Evolutionary conservation across 1,140 invertebrate species (phyloP).

Genomic region (Nephila pilipes): DNA sequence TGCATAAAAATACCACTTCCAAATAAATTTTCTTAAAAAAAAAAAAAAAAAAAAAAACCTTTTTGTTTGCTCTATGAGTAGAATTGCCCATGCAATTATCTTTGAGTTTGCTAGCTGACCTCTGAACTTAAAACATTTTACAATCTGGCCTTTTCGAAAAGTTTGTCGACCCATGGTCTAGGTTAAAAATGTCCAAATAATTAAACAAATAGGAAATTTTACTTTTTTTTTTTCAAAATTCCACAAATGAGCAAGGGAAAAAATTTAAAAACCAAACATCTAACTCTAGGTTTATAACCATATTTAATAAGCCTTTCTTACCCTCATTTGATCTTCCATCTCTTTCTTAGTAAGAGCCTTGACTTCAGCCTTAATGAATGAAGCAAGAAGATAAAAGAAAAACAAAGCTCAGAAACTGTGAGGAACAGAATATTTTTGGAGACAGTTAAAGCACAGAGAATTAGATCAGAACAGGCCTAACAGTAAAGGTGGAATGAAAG

Average conservation of each 20-base stretch:
- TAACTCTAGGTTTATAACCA: neutral
- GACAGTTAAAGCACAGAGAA: neutral
- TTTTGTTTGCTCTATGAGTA: too few relatives aligned
- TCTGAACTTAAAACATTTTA: too few relatives aligned
- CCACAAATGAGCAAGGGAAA: neutral
- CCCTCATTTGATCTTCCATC: constrained; percentile 82
- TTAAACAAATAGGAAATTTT: too few relatives aligned
- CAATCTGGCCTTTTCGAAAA: too few relatives aligned
- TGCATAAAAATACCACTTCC: too few relatives aligned
- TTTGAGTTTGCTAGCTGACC: too few relatives aligned
- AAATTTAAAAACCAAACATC: neutral
- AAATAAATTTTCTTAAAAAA: too few relatives aligned
- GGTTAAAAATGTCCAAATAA: too few relatives aligned
- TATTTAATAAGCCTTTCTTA: constrained; percentile 78
- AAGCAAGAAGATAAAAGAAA: constrained; percentile 59
- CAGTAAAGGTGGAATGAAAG: neutral
- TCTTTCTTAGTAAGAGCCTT: constrained; percentile 82
- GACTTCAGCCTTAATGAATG: constrained; percentile 80
- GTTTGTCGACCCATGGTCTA: too few relatives aligned
- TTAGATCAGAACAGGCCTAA: neutral
- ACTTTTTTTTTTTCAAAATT: too few relatives aligned
- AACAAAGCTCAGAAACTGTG: constrained; percentile 45
- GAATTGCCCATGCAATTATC: too few relatives aligned
- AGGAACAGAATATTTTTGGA: constrained; percentile 30
- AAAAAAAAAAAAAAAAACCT: too few relatives aligned